Evolutionary conservation across 2,113 vertebrate species (phyloP).

Genomic region (Dicaeum eximium): DNA sequence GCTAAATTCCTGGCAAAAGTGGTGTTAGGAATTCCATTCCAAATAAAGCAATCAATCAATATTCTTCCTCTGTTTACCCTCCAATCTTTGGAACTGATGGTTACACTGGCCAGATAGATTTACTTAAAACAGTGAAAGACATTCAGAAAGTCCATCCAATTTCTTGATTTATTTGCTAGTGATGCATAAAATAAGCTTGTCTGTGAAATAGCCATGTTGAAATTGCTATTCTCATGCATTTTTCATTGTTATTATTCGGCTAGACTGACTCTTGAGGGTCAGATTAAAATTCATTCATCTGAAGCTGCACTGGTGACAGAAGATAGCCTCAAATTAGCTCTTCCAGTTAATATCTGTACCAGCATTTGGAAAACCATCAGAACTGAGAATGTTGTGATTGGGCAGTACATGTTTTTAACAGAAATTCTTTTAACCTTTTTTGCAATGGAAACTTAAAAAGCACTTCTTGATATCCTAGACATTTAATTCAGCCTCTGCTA

Average conservation of each 20-base stretch:
- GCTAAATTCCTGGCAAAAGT: constrained; percentile 56
- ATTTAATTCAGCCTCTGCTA: constrained; percentile 37
- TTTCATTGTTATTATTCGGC: constrained; percentile 80
- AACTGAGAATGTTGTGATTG: neutral
- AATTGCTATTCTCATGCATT: constrained; percentile 81
- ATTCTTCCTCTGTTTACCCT: constrained; percentile 70
- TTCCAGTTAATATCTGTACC: constrained; percentile 62
- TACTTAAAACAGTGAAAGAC: constrained; percentile 76
- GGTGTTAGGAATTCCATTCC: constrained; percentile 53
- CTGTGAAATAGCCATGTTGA: constrained; percentile 77
- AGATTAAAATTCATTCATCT: constrained; percentile 80
- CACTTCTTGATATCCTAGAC: neutral
- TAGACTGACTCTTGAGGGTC: constrained; percentile 76
- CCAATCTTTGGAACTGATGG: constrained; percentile 69
- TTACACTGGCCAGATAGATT: constrained; percentile 71
- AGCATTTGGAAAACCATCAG: constrained; percentile 33
- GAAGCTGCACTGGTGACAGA: constrained; percentile 58
- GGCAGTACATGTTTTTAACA: constrained; percentile 16
- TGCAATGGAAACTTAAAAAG: constrained; percentile 32
- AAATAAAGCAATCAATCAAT: constrained; percentile 78
- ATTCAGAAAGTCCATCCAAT: constrained; percentile 78
- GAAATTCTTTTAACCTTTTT: constrained; percentile 28
- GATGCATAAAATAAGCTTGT: constrained; percentile 84
- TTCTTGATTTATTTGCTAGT: constrained; percentile 81
- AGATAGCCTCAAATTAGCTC: constrained; percentile 59